These are phyloP conservation scores for Peromyscus eremicus DNA, from an alignment of 2,797 vertebrate species.

Conservation along the genomic window DNA sequence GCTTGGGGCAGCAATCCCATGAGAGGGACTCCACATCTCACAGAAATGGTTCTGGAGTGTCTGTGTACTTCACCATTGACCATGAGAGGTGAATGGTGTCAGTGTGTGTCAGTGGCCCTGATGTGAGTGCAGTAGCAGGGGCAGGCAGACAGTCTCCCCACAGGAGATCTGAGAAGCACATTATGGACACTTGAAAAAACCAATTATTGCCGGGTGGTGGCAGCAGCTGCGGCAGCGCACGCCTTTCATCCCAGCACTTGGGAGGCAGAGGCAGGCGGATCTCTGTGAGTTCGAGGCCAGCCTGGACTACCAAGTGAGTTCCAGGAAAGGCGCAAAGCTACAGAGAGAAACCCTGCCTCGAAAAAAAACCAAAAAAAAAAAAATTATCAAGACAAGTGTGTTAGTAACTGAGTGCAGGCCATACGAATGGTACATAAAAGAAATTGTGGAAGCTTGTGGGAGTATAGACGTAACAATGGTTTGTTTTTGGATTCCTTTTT, in stretches of 20 bases:
- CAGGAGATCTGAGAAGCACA: not conserved
- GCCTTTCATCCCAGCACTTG: too few species aligned
- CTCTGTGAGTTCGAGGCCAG: too few species aligned
- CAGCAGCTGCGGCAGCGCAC: too few species aligned
- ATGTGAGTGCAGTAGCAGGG: not conserved
- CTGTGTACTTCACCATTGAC: not conserved
- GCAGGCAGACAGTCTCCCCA: not conserved
- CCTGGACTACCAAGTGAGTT: too few species aligned
- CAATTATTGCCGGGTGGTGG: too few species aligned
- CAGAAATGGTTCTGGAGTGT: not conserved
- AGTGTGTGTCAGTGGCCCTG: not conserved
- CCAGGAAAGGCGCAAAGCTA: too few species aligned
- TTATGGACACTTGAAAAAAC: not conserved
- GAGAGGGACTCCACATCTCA: not conserved
- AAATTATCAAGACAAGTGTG: not conserved
- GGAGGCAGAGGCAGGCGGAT: too few species aligned
- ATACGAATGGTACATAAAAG: not conserved
- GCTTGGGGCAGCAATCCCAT: not conserved
- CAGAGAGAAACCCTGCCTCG: too few species aligned
- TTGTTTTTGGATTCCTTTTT: not conserved
- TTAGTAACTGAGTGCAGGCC: not conserved
- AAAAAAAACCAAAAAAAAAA: too few species aligned
- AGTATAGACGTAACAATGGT: not conserved
- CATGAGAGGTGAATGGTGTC: too few species aligned
- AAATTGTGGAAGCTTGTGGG: not conserved